phyloP scores from a whole-genome alignment of 2,797 vertebrate genomes.

The Clangula hyemalis region DNA sequence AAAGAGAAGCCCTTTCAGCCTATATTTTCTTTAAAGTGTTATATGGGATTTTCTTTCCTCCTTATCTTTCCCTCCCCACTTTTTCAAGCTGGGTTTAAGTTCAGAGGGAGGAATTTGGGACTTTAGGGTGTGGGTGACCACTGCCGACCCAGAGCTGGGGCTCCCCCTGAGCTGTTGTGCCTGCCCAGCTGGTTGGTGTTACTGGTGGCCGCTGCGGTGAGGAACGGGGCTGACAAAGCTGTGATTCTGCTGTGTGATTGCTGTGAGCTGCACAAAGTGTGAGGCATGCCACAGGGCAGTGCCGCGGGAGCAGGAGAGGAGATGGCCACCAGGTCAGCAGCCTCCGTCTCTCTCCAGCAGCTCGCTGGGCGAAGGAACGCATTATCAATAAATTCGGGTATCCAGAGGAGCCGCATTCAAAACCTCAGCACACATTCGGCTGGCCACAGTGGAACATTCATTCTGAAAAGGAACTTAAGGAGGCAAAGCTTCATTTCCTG shows the following conservation, averaged over 20 bases:
- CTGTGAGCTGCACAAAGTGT: neutral
- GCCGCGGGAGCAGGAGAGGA: neutral
- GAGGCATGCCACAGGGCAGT: slow-evolving; percentile 23
- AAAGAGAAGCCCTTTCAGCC: neutral
- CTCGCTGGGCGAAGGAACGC: neutral
- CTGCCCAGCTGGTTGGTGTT: slow-evolving; percentile 24
- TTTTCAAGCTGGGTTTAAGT: slow-evolving; percentile 1
- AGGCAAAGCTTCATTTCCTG: slow-evolving; percentile 66
- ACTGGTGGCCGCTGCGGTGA: neutral
- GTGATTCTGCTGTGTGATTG: neutral
- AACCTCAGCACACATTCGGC: neutral
- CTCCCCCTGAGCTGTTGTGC: neutral
- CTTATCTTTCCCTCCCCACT: neutral
- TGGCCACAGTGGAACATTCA: slow-evolving; percentile 26
- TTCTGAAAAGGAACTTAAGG: slow-evolving; percentile 19
- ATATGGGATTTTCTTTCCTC: neutral
- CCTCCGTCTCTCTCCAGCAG: neutral
- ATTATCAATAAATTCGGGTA: neutral
- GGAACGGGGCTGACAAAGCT: neutral
- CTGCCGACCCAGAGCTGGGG: accelerated
- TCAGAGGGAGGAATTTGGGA: neutral
- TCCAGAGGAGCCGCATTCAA: neutral
- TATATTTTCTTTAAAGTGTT: neutral
- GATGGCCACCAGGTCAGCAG: neutral
- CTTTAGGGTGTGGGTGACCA: neutral